Percentiles rank a stretch among this genome's conserved stretches.
phyloP scores from a whole-genome alignment of 2,113 vertebrate genomes.

The Tympanuchus pallidicinctus region DNA sequence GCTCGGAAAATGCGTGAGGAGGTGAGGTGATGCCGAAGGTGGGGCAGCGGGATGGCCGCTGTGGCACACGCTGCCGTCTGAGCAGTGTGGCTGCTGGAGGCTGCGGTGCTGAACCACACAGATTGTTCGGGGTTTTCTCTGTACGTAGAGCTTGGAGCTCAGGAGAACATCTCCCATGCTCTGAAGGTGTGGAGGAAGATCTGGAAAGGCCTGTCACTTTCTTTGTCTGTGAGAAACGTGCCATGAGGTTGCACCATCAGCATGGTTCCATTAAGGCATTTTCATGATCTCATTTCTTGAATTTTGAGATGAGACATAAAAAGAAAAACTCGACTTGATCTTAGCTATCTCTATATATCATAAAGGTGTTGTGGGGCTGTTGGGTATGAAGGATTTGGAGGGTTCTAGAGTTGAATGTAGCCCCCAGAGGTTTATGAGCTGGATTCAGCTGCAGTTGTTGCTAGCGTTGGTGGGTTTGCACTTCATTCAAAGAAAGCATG shows the following conservation, averaged over 20 bases:
- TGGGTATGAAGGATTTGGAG: background rate
- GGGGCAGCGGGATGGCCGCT: constrained; percentile 2
- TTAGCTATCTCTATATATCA: background rate
- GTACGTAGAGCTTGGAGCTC: background rate
- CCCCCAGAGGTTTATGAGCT: constrained; percentile 54
- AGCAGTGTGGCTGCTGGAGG: background rate
- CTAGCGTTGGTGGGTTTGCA: constrained; percentile 26
- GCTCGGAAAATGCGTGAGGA: background rate
- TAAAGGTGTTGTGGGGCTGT: background rate
- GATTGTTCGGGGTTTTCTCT: background rate
- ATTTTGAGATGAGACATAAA: background rate
- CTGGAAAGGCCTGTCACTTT: background rate
- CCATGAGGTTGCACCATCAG: constrained; percentile 42
- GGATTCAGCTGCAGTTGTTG: constrained; percentile 78
- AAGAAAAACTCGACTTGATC: background rate
- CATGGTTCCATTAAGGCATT: background rate
- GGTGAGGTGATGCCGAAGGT: background rate
- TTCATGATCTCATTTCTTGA: background rate
- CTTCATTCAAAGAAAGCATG: constrained; percentile 7
- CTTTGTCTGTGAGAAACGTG: constrained; percentile 73
- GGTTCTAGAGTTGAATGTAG: background rate
- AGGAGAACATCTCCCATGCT: background rate
- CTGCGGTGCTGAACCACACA: background rate
- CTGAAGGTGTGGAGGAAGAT: background rate
- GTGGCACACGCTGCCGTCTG: background rate